Percentiles rank a stretch among this genome's conserved stretches.
phyloP scores from a whole-genome alignment of 2,797 vertebrate genomes.

The Galaxias olidus region DNA sequence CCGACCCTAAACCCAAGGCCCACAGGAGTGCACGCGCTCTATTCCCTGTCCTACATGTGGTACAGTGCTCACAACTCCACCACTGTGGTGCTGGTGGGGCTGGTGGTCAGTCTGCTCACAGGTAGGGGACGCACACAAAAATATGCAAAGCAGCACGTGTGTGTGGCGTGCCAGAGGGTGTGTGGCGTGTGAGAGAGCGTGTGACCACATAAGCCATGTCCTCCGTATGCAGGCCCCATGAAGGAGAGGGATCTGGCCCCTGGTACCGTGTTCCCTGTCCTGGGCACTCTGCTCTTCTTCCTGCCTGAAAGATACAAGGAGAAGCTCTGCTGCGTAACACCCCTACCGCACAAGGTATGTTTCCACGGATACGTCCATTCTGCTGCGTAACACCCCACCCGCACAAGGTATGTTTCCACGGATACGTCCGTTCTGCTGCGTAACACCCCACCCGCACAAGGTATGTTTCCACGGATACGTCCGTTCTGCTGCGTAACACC shows the following conservation, averaged over 20 bases:
- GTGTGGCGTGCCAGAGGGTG: too few species aligned
- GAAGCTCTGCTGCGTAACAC: slow-evolving; percentile 77
- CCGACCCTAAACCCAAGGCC: slow-evolving; percentile 61
- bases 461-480: not conserved
- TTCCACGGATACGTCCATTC: not conserved
- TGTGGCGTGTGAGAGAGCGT: too few species aligned
- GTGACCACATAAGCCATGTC: not conserved
- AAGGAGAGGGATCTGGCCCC: slow-evolving; percentile 80
- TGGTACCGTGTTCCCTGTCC: slow-evolving; percentile 84
- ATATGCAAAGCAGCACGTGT: not conserved
- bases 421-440: not conserved
- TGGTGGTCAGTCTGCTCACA: slow-evolving; percentile 89
- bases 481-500: slow-evolving; percentile 40
- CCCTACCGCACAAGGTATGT: slow-evolving; percentile 71
- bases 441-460: slow-evolving; percentile 52
- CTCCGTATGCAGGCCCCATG: slow-evolving; percentile 69
- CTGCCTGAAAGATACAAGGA: slow-evolving; percentile 78
- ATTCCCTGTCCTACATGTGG: slow-evolving; percentile 95
- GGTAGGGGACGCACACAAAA: slow-evolving; percentile 67
- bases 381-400: slow-evolving; percentile 52
- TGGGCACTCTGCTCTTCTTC: slow-evolving; percentile 83
- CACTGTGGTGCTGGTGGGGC: slow-evolving; percentile 89
- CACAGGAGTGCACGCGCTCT: slow-evolving; percentile 81
- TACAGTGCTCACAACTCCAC: slow-evolving; percentile 96
- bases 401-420: not conserved